A percentile compares a stretch with the other conserved stretches of the same genome.
These are phyloP conservation scores for Neoascia interrupta DNA, from an alignment of 2,888 invertebrate genomes.

Conservation along the genomic window DNA sequence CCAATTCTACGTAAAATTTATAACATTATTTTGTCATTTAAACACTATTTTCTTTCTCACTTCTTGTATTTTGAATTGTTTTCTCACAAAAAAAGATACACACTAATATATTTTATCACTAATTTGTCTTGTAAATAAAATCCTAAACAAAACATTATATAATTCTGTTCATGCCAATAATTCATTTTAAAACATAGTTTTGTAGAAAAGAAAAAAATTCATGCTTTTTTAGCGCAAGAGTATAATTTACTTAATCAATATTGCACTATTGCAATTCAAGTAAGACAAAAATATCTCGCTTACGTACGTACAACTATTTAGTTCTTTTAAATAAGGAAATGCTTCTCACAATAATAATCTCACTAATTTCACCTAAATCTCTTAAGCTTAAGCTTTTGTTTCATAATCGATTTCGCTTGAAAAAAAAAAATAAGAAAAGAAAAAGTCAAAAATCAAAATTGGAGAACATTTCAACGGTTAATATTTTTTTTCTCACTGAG, in stretches of 20 bases:
- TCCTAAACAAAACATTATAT: conserved; percentile 22
- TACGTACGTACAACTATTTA: conserved; percentile 34
- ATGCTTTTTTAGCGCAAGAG: conserved; percentile 47
- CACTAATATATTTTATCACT: no score
- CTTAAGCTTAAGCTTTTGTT: conserved; percentile 44
- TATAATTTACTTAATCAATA: conserved; percentile 13
- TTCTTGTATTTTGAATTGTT: no score
- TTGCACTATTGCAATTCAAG: conserved; percentile 26
- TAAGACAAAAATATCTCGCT: no score
- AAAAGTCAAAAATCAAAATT: conserved; percentile 36
- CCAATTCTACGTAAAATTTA: no score
- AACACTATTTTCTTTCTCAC: no score
- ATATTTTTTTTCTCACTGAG: conserved; percentile 30
- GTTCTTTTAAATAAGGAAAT: conserved; percentile 40
- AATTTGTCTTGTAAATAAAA: conserved; percentile 56
- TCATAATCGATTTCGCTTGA: conserved; percentile 1
- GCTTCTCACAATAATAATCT: conserved; percentile 45
- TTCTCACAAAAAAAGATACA: conserved; percentile 32
- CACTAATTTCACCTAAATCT: conserved; percentile 26
- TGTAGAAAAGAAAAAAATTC: conserved; percentile 39
- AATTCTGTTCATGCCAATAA: no score
- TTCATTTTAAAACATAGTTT: conserved; percentile 23
- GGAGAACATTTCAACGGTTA: conserved; percentile 60
- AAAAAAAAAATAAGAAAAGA: background rate
- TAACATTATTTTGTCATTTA: no score